Conservation (phyloP, 1,140 invertebrate genomes). For the Stegodyphus dumicola region DNA sequence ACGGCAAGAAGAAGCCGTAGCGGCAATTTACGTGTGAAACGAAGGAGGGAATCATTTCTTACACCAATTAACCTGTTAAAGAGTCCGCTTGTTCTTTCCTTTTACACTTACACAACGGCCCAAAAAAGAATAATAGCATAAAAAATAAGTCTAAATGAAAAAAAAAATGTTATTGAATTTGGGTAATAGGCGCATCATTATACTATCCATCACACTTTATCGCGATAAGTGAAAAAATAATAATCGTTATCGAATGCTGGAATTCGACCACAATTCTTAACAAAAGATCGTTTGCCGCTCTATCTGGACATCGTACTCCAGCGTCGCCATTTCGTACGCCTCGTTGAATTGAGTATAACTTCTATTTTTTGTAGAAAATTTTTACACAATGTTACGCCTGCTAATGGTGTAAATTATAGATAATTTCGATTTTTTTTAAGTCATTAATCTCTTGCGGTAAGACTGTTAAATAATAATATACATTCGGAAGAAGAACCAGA, state of each 20-base stretch:
- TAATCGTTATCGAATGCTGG: neutral
- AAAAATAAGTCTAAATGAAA: conserved; percentile 1
- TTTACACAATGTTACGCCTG: too few species aligned
- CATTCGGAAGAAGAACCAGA: too few species aligned
- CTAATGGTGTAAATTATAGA: too few species aligned
- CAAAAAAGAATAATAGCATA: neutral
- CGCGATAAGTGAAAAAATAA: neutral
- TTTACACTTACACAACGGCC: too few species aligned
- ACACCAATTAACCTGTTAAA: conserved; percentile 58
- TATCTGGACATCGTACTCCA: neutral
- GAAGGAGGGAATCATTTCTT: neutral
- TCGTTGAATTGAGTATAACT: too few species aligned
- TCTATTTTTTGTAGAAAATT: too few species aligned
- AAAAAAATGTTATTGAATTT: conserved; percentile 54
- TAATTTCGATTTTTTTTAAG: too few species aligned
- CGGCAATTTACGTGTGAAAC: conserved; percentile 28
- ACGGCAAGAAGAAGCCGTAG: conserved; percentile 23
- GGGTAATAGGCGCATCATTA: conserved; percentile 44
- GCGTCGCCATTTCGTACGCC: too few species aligned
- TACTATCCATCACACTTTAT: conserved; percentile 48
- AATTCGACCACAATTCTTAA: neutral
- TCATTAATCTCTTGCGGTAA: too few species aligned
- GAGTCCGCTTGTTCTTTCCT: conserved; percentile 8
- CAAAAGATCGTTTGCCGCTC: conserved; percentile 32
- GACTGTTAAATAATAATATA: too few species aligned